These are phyloP conservation scores for Ptychoptera albimana DNA, from an alignment of 2,888 invertebrate genomes.

Conservation along the genomic window DNA sequence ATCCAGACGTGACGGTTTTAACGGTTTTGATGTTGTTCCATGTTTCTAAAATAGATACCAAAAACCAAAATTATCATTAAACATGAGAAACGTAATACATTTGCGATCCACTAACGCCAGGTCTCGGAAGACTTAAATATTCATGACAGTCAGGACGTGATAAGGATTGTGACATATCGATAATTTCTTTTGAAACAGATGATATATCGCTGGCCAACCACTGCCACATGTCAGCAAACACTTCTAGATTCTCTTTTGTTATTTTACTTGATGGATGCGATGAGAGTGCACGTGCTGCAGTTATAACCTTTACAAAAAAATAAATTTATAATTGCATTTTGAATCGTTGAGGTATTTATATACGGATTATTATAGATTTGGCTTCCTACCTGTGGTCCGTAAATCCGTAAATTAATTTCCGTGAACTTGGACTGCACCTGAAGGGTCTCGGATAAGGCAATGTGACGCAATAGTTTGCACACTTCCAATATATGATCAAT, in stretches of 20 bases:
- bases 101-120: conserved; percentile 69
- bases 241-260: conserved; percentile 92
- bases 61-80: neutral
- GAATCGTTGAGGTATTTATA: too few species aligned
- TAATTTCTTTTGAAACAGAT: conserved; percentile 74
- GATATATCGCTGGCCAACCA: conserved; percentile 86
- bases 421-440: conserved; percentile 94
- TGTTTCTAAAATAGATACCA: conserved; percentile 59
- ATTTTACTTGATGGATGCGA: conserved; percentile 87
- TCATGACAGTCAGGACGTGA: conserved; percentile 53
- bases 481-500: conserved; percentile 98
- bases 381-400: conserved; percentile 64
- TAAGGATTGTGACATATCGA: conserved; percentile 61
- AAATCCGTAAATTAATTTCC: conserved; percentile 85
- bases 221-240: conserved; percentile 90
- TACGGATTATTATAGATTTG: too few species aligned
- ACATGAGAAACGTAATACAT: neutral
- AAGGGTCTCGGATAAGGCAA: conserved; percentile 83
- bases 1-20: conserved; percentile 79
- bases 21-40: conserved; percentile 83
- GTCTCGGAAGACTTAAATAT: conserved; percentile 87
- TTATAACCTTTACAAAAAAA: conserved; percentile 37
- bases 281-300: conserved; percentile 83
- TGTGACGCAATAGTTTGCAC: conserved; percentile 90
- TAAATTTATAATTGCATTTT: neutral